Percentiles rank a stretch among this genome's conserved stretches.
phyloP scores from a whole-genome alignment of 2,797 vertebrate species.

The Centropyge bicolor region DNA sequence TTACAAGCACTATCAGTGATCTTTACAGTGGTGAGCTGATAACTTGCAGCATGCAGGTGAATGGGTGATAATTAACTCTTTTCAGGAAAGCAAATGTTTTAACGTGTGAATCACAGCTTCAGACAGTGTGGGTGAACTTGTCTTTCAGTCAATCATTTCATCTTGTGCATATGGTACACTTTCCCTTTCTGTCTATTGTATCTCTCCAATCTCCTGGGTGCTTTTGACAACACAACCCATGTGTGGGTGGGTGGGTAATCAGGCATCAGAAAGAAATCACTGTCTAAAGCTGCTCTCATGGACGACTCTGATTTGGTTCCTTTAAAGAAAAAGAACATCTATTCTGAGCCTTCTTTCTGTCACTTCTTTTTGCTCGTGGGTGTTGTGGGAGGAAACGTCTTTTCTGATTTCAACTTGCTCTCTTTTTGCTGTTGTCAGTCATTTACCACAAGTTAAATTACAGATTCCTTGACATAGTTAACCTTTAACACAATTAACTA shows the following conservation, averaged over 20 bases:
- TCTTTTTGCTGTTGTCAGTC: constrained; percentile 52
- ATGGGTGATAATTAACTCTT: constrained; percentile 4
- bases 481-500: background rate
- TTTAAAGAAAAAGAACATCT: constrained; percentile 36
- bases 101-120: constrained; percentile 29
- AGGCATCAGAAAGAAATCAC: constrained; percentile 36
- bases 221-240: constrained; percentile 12
- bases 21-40: constrained; percentile 2
- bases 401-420: constrained; percentile 6
- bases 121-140: background rate
- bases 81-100: background rate
- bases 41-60: constrained; percentile 25
- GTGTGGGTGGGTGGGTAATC: constrained; percentile 49
- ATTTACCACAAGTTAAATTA: constrained; percentile 16
- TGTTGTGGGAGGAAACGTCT: constrained; percentile 35
- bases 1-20: constrained; percentile 3
- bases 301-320: constrained; percentile 15
- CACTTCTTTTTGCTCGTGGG: constrained; percentile 53
- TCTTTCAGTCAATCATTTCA: background rate
- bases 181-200: background rate
- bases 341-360: constrained; percentile 49
- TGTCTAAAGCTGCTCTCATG: constrained; percentile 58
- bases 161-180: background rate
- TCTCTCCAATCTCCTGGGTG: constrained; percentile 1
- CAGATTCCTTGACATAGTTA: background rate